Evolutionary conservation across 1,140 invertebrate genomes (phyloP).

Genomic region (Panonychus citri): DNA sequence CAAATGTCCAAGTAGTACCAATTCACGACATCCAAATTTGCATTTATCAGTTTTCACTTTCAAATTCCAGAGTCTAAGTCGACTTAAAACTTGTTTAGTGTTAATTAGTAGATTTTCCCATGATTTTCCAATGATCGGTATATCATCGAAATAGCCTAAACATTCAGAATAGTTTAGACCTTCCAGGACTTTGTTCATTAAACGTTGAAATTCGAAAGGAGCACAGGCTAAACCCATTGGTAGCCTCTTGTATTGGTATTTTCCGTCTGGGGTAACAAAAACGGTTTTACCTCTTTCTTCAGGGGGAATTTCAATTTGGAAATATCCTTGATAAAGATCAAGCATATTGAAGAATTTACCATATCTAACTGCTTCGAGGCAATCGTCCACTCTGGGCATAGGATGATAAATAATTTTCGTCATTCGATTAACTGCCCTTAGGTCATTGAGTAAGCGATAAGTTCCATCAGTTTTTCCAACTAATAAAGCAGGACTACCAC

Average conservation of each 20-base stretch:
- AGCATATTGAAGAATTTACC: constrained; percentile 13
- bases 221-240: constrained; percentile 14
- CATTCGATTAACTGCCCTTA: constrained; percentile 20
- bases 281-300: constrained; percentile 18
- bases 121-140: constrained; percentile 8
- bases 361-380: background rate
- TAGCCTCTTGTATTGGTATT: constrained; percentile 13
- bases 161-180: background rate
- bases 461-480: constrained; percentile 26
- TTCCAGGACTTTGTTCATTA: background rate
- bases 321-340: constrained; percentile 26
- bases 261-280: constrained; percentile 16
- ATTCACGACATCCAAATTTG: constrained; percentile 14
- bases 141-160: constrained; percentile 1
- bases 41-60: constrained; percentile 21
- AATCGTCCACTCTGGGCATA: constrained; percentile 23
- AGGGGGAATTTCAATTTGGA: constrained; percentile 18
- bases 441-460: constrained; percentile 28
- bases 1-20: constrained; percentile 20
- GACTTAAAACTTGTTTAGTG: constrained; percentile 14
- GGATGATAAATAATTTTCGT: constrained; percentile 27
- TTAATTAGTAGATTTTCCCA: constrained; percentile 13
- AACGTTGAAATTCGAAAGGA: constrained; percentile 13
- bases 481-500: constrained; percentile 10
- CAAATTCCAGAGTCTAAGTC: constrained; percentile 13